phyloP scores from a whole-genome alignment of 2,113 vertebrate genomes.

The Ptilonorhynchus violaceus region DNA sequence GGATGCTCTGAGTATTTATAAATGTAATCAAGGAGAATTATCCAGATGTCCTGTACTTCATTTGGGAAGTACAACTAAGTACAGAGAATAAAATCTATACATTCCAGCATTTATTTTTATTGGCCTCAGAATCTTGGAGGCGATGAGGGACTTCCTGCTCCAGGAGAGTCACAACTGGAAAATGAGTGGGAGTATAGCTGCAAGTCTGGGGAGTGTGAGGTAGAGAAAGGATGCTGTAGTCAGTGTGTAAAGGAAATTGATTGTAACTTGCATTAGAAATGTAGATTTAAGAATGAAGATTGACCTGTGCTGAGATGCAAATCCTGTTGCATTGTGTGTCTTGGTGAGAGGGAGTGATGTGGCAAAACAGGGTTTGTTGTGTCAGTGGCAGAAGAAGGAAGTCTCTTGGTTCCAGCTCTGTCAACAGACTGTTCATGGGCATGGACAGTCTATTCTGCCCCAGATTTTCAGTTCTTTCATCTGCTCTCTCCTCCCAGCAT shows the following conservation, averaged over 20 bases:
- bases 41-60: not conserved
- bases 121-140: not conserved
- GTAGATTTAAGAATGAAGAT: not conserved
- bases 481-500: not conserved
- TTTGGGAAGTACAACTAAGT: not conserved
- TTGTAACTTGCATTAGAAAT: not conserved
- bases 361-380: not conserved
- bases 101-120: not conserved
- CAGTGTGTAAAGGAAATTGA: not conserved
- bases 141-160: not conserved
- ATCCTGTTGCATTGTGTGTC: not conserved
- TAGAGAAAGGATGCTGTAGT: not conserved
- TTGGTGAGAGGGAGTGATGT: not conserved
- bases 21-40: not conserved
- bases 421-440: not conserved
- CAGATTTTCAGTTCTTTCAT: not conserved
- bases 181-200: not conserved
- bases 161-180: not conserved
- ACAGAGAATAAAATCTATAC: not conserved
- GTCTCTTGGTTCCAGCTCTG: not conserved
- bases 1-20: not conserved
- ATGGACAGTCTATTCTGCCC: not conserved
- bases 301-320: not conserved
- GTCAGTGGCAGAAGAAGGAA: not conserved
- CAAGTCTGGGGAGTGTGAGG: not conserved